These are phyloP conservation scores for Nannobrachium achirus DNA, from an alignment of 2,113 vertebrate species.

Conservation along the genomic window DNA sequence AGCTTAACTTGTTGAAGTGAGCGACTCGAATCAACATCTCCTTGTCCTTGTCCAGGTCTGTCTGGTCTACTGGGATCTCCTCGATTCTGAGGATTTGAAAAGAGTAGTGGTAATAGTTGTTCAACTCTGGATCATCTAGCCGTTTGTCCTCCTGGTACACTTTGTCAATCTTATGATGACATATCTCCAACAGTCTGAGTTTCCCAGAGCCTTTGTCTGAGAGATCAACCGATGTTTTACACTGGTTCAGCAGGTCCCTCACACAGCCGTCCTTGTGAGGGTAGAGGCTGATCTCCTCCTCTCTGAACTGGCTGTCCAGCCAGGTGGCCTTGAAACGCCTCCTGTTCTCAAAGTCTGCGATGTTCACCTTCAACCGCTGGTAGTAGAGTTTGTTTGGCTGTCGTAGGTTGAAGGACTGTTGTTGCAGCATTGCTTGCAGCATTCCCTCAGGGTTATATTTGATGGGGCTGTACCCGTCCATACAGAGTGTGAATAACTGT, in stretches of 20 bases:
- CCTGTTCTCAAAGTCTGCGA: conserved; percentile 99
- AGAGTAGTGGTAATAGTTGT: no score
- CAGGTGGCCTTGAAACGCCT: conserved; percentile 99
- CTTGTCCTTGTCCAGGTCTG: conserved; percentile 97
- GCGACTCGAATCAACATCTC: conserved; percentile 98
- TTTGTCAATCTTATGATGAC: conserved; percentile 99
- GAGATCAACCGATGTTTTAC: conserved; percentile 98
- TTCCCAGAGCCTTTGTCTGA: conserved; percentile 97
- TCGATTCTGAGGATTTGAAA: no score
- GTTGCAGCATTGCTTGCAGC: conserved; percentile 92
- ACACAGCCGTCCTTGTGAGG: conserved; percentile 99
- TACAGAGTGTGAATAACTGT: conserved; percentile 92
- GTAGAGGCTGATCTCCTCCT: conserved; percentile 99
- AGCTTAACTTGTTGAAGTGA: conserved; percentile 99
- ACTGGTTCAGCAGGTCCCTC: conserved; percentile 98
- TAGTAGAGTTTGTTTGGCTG: conserved; percentile 99
- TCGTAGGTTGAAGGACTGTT: conserved; percentile 95
- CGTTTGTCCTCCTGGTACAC: conserved; percentile 99
- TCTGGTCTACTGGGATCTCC: conserved; percentile 98
- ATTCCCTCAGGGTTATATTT: conserved; percentile 99
- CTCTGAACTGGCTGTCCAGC: conserved; percentile 98
- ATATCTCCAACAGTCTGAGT: conserved; percentile 99
- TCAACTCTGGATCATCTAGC: conserved; percentile 94
- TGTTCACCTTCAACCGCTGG: conserved; percentile 99
- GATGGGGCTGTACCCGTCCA: conserved; percentile 93